These are phyloP conservation scores for Rhopilema esculentum DNA, from an alignment of 30 jellyfish, hydroid and myxozoan species.

Conservation along the genomic window DNA sequence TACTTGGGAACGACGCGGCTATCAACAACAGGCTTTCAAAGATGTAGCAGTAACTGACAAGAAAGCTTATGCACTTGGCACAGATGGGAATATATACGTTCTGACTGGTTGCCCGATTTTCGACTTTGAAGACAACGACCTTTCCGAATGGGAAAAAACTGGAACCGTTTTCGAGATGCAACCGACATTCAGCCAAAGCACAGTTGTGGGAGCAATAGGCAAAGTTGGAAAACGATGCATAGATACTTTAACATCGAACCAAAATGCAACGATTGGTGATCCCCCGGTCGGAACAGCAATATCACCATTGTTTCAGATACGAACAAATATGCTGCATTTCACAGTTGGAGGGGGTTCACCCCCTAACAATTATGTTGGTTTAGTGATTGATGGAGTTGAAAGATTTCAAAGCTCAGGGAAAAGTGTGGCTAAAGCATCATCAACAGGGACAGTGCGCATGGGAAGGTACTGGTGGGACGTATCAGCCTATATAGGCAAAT, in stretches of 20 bases:
- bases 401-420: slow-evolving; percentile 5
- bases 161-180: slow-evolving; percentile 37
- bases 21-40: slow-evolving; percentile 14
- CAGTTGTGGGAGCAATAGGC: slow-evolving; percentile 17
- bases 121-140: slow-evolving; percentile 52
- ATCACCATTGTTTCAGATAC: slow-evolving; percentile 55
- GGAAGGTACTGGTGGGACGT: slow-evolving; percentile 73
- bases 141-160: slow-evolving; percentile 33
- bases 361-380: slow-evolving; percentile 45
- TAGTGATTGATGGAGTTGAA: slow-evolving; percentile 25
- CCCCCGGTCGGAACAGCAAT: slow-evolving; percentile 44
- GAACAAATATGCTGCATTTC: slow-evolving; percentile 39
- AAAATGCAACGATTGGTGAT: slow-evolving; percentile 6
- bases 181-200: slow-evolving; percentile 12
- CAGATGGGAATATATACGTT: slow-evolving; percentile 22
- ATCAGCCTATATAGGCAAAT: slow-evolving; percentile 19
- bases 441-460: slow-evolving; percentile 4
- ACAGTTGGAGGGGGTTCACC: slow-evolving; percentile 54
- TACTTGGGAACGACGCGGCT: slow-evolving; percentile 62
- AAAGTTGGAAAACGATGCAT: slow-evolving; percentile 38
- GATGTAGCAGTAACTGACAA: slow-evolving; percentile 51
- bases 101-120: slow-evolving; percentile 51
- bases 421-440: not conserved
- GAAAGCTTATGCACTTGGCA: slow-evolving; percentile 33
- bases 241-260: slow-evolving; percentile 12